A percentile compares a stretch with the other conserved stretches of the same genome.
These are phyloP conservation scores for Tiliqua scincoides DNA, from an alignment of 2,113 vertebrate genomes.

Conservation along the genomic window DNA sequence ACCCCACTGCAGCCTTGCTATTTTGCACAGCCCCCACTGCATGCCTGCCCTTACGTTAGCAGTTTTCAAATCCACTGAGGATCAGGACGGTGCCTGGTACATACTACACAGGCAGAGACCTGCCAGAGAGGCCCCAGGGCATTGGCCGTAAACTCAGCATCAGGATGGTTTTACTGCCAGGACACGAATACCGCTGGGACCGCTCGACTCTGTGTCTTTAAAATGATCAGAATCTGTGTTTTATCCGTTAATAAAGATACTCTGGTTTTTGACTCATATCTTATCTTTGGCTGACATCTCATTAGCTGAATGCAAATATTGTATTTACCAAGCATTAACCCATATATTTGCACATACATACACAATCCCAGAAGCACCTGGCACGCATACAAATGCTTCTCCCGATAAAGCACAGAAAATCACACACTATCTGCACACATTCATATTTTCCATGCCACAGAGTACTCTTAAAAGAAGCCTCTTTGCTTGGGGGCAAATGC, in stretches of 20 bases:
- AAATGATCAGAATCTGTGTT: slow-evolving; percentile 3
- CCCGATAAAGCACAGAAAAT: not conserved
- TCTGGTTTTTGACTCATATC: slow-evolving; percentile 7
- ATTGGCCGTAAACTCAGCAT: slow-evolving; percentile 1
- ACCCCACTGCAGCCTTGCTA: not conserved
- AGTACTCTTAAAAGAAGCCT: not conserved
- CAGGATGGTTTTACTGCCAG: slow-evolving; percentile 1
- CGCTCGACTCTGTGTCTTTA: slow-evolving; percentile 10
- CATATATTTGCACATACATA: not conserved
- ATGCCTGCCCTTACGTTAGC: slow-evolving; percentile 9
- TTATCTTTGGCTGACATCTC: not conserved
- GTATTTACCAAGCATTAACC: not conserved
- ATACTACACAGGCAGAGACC: not conserved
- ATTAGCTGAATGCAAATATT: not conserved
- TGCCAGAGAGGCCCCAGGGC: slow-evolving; percentile 7
- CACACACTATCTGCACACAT: not conserved
- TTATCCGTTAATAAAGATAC: slow-evolving; percentile 30
- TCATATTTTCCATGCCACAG: not conserved
- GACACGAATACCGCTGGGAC: slow-evolving; percentile 2
- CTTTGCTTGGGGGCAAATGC: not conserved
- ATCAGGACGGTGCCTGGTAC: not conserved
- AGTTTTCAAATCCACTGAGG: slow-evolving; percentile 7
- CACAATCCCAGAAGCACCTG: not conserved
- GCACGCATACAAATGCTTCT: not conserved
- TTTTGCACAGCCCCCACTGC: slow-evolving; percentile 10